phyloP scores from a whole-genome alignment of 2,797 vertebrate genomes.

The Epinephelus coioides region DNA sequence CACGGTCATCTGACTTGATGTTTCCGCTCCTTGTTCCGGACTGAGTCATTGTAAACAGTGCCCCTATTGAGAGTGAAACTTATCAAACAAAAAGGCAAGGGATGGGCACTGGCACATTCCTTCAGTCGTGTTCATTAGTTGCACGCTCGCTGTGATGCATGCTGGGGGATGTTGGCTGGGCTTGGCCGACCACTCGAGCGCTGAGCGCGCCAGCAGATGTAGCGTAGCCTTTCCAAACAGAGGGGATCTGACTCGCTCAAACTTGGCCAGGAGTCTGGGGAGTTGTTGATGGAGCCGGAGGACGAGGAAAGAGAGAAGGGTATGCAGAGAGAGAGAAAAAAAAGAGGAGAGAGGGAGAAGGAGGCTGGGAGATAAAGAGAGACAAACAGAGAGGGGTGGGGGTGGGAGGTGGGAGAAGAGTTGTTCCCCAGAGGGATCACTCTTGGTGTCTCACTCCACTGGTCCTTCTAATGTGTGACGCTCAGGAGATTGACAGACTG shows the following conservation, averaged over 20 bases:
- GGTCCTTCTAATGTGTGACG: slow-evolving; percentile 86
- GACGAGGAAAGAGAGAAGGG: slow-evolving; percentile 25
- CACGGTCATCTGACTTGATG: slow-evolving; percentile 67
- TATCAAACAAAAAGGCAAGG: slow-evolving; percentile 67
- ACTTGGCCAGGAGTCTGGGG: slow-evolving; percentile 74
- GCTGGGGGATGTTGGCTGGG: slow-evolving; percentile 75
- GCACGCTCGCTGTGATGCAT: slow-evolving; percentile 77
- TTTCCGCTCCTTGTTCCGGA: slow-evolving; percentile 59
- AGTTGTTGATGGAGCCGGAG: slow-evolving; percentile 68
- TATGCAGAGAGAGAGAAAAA: slow-evolving; percentile 1
- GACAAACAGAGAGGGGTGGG: slow-evolving; percentile 70
- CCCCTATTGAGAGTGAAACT: slow-evolving; percentile 74
- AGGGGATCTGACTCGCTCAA: slow-evolving; percentile 73
- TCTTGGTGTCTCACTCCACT: slow-evolving; percentile 84
- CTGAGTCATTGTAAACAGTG: slow-evolving; percentile 71
- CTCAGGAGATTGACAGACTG: slow-evolving; percentile 86
- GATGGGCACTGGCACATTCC: slow-evolving; percentile 64
- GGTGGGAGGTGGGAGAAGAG: slow-evolving; percentile 64
- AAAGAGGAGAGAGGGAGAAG: slow-evolving; percentile 24
- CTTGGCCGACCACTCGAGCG: slow-evolving; percentile 73
- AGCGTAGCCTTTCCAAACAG: slow-evolving; percentile 74
- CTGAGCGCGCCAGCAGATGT: slow-evolving; percentile 73
- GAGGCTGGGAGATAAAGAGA: slow-evolving; percentile 72
- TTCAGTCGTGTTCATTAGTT: slow-evolving; percentile 77
- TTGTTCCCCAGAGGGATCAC: slow-evolving; percentile 77